phyloP scores from a whole-genome alignment of 2,888 invertebrate genomes.

The Oithona nana region DNA sequence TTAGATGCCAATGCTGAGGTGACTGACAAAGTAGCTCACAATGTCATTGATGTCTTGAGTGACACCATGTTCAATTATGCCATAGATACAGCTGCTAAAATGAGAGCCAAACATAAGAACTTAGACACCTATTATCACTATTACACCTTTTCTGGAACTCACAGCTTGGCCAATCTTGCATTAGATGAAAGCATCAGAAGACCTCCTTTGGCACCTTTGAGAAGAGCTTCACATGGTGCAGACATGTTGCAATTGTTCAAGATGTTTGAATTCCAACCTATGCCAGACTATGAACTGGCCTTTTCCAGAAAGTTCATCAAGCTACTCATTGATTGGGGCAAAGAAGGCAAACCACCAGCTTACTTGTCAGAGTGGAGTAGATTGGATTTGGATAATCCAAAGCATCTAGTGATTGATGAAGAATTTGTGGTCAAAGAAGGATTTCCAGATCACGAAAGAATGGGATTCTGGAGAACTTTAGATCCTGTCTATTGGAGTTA shows the following conservation, averaged over 20 bases:
- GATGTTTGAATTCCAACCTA: neutral
- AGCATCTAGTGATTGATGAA: neutral
- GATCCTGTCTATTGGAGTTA: neutral
- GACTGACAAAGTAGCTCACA: neutral
- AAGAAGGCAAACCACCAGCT: neutral
- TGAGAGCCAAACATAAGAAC: neutral
- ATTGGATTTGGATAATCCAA: neutral
- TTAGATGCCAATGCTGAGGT: neutral
- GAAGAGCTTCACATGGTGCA: neutral
- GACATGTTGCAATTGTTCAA: constrained; percentile 1
- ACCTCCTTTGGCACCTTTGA: neutral
- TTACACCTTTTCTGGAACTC: neutral
- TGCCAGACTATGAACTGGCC: neutral
- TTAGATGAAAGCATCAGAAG: neutral
- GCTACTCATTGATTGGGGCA: neutral
- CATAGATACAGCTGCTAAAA: neutral
- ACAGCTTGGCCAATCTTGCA: neutral
- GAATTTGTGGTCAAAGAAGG: neutral
- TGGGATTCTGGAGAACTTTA: neutral
- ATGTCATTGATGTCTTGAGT: neutral
- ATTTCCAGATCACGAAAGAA: neutral
- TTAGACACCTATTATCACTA: neutral
- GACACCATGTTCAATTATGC: constrained; percentile 1
- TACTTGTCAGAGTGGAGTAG: neutral
- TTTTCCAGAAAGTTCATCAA: neutral